Percentiles rank a stretch among this genome's conserved stretches.
Conservation (phyloP, 2,113 vertebrate genomes). For the Cryptomyrus ogoouensis region DNA sequence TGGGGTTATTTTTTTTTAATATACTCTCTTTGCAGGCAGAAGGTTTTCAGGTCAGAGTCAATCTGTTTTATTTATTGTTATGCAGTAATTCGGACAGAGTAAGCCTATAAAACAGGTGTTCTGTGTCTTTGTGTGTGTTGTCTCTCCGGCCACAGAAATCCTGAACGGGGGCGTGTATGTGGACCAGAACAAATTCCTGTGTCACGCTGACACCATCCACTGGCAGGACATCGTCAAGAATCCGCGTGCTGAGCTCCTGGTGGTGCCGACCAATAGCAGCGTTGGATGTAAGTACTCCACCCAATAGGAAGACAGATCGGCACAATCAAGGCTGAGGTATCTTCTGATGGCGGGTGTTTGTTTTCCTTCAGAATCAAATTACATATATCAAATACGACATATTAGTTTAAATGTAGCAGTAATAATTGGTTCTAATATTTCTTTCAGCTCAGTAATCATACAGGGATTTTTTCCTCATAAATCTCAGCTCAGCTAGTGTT, state of each 20-base stretch:
- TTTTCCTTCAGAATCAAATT: not conserved
- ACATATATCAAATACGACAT: not conserved
- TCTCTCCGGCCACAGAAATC: slow-evolving; percentile 68
- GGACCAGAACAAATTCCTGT: slow-evolving; percentile 93
- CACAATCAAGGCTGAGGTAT: not conserved
- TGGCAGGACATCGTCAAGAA: slow-evolving; percentile 94
- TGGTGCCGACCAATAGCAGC: slow-evolving; percentile 88
- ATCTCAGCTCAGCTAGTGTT: slow-evolving; percentile 2
- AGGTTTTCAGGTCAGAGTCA: not conserved
- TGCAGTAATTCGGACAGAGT: not conserved
- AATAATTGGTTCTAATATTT: not conserved
- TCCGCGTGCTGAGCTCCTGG: slow-evolving; percentile 81
- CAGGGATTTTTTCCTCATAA: not conserved
- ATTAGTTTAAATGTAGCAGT: not conserved
- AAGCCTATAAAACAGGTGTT: not conserved
- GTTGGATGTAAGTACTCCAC: slow-evolving; percentile 76
- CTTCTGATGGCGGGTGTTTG: not conserved
- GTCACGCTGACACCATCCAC: slow-evolving; percentile 89
- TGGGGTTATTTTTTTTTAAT: not conserved
- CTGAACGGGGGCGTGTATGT: slow-evolving; percentile 91
- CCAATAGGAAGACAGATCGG: not conserved
- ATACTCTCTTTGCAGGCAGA: not conserved
- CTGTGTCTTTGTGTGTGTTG: slow-evolving; percentile 11
- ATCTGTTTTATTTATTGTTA: not conserved
- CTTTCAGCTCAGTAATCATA: not conserved